These are phyloP conservation scores for Myrmecophaga tridactyla DNA, from an alignment of 2,113 vertebrate species.

Conservation along the genomic window DNA sequence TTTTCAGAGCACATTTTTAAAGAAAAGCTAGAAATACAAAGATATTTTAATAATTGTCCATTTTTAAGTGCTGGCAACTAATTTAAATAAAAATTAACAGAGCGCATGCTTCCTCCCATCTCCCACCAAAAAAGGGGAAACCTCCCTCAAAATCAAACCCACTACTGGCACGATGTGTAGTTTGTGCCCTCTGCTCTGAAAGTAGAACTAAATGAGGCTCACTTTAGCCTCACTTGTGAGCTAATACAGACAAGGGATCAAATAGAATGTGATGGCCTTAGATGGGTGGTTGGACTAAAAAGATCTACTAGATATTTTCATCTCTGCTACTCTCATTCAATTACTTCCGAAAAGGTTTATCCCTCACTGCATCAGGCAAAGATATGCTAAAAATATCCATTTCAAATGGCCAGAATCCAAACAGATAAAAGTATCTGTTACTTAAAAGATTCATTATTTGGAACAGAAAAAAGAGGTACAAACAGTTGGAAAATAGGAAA, in stretches of 20 bases:
- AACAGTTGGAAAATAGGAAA: background rate
- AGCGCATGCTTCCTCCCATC: background rate
- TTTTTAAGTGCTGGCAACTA: background rate
- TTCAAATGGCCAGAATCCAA: background rate
- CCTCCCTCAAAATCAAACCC: background rate
- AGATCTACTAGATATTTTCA: background rate
- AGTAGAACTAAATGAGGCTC: background rate
- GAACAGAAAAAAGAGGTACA: background rate
- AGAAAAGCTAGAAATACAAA: background rate
- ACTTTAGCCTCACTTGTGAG: background rate
- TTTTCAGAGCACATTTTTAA: background rate
- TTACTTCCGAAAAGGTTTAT: background rate
- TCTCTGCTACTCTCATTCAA: background rate
- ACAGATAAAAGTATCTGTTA: background rate
- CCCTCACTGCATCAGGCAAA: background rate
- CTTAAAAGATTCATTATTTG: slow-evolving; percentile 30
- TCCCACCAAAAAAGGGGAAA: background rate
- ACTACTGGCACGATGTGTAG: background rate
- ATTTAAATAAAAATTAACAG: background rate
- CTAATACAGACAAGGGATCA: background rate
- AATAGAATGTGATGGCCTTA: background rate
- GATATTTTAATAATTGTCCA: background rate
- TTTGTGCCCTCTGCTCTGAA: background rate
- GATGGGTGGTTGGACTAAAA: background rate
- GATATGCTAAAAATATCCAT: background rate